Evolutionary conservation across 2,888 invertebrate genomes (phyloP), one percentile per base, ranked within the genome.

Genomic region (Cheilosia vulpina): DNA sequence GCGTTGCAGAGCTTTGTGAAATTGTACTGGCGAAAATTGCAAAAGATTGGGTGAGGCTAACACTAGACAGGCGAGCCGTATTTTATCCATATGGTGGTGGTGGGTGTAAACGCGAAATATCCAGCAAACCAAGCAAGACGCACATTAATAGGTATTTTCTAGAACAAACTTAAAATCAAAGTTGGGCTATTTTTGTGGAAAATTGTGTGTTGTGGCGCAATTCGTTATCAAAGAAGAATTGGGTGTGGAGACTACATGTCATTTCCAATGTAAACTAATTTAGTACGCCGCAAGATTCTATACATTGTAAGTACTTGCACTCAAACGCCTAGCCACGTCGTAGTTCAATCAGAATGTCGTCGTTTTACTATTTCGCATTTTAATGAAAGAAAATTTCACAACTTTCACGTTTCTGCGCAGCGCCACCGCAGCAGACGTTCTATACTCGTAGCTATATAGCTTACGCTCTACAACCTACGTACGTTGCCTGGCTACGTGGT

Each of bases 371-470:
- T 85, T 85, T 81, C 85, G 52, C 85, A 81, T 66, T 85, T 85
- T 72, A 63, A 81, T 85, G 85, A 85, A 85, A 85, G 85, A 85
- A 85, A 77, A 81, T 85, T 85, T 81, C 81, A 85, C 85, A 85
- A 85, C 85, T 85, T 85, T 85, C 77, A 85, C 84, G 65, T 72
- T 71, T 76, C 34, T 85, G 85, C 85, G 85, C 85, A 85, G 76
- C 71, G 71, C 47, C 38, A 58, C 21, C 24, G 58, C 34, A 19
- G 34, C 47, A 47, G 15, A 52, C 4, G 24, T 24, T 52, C 21
- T 38, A 38, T 38, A 38, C 38, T 24, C 52, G 21, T 52, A 24
- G 9, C 17, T 17, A 19, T 52, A 52, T 24, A 24, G 24, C 50
- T 13, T 21, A 31, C n/a, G 11, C 24, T 7, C 13, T 31, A 2